These are phyloP conservation scores for Ondatra zibethicus DNA, from an alignment of 2,113 vertebrate genomes.

Conservation along the genomic window DNA sequence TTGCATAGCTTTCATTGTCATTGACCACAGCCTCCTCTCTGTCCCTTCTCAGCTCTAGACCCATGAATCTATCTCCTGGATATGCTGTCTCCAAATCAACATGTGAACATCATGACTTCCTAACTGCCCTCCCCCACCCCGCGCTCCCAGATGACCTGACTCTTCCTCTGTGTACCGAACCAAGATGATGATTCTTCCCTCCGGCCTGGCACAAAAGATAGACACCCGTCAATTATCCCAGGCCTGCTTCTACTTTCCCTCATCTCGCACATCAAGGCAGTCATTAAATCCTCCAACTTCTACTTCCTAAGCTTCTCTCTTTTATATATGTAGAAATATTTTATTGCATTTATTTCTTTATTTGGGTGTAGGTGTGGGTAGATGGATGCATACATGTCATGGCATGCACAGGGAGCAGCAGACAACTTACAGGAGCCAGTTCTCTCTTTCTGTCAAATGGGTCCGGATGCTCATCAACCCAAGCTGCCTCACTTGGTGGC, in stretches of 20 bases:
- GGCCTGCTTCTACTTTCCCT: background rate
- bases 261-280: accelerated
- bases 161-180: background rate
- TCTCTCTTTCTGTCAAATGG: background rate
- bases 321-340: background rate
- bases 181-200: background rate
- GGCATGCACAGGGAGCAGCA: background rate
- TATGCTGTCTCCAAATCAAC: background rate
- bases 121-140: background rate
- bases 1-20: accelerated
- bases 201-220: background rate
- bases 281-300: background rate
- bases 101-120: background rate
- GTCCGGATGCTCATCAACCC: background rate
- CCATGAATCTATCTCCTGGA: background rate
- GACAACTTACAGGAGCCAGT: background rate
- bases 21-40: accelerated
- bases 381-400: background rate
- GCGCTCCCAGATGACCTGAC: background rate
- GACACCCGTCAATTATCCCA: background rate
- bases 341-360: background rate
- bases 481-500: background rate
- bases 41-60: background rate
- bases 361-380: background rate
- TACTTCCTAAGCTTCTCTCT: background rate